phyloP scores from a whole-genome alignment of 2,797 vertebrate genomes.

The Mionectes olivaceus region DNA sequence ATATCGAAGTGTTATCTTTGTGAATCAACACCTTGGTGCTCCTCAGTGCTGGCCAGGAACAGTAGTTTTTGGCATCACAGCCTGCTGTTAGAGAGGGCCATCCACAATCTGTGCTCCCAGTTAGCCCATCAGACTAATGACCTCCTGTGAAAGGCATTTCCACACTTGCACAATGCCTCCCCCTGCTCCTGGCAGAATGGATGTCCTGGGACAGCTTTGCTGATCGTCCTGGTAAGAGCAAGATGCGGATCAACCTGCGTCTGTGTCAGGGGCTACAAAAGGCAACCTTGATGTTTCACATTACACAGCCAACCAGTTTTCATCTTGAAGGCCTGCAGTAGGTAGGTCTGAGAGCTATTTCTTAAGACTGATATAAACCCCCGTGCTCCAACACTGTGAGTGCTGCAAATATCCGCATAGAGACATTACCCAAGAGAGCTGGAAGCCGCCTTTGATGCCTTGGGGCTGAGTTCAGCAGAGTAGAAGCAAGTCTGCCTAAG shows the following conservation, averaged over 20 bases:
- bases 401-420: background rate
- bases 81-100: background rate
- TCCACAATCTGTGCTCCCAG: fast-evolving
- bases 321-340: background rate
- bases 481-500: background rate
- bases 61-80: background rate
- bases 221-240: background rate
- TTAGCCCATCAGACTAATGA: background rate
- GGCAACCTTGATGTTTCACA: background rate
- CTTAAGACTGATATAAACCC: fast-evolving
- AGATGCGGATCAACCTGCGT: background rate
- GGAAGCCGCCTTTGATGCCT: background rate
- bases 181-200: fast-evolving
- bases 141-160: background rate
- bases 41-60: background rate
- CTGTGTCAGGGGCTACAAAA: background rate
- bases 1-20: background rate
- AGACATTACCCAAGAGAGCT: background rate
- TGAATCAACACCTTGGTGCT: background rate
- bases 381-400: background rate
- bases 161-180: background rate
- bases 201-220: background rate
- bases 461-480: background rate
- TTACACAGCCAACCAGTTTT: background rate
- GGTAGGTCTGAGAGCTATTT: background rate